phyloP scores from a whole-genome alignment of 2,797 vertebrate species.

The Aythya fuligula region DNA sequence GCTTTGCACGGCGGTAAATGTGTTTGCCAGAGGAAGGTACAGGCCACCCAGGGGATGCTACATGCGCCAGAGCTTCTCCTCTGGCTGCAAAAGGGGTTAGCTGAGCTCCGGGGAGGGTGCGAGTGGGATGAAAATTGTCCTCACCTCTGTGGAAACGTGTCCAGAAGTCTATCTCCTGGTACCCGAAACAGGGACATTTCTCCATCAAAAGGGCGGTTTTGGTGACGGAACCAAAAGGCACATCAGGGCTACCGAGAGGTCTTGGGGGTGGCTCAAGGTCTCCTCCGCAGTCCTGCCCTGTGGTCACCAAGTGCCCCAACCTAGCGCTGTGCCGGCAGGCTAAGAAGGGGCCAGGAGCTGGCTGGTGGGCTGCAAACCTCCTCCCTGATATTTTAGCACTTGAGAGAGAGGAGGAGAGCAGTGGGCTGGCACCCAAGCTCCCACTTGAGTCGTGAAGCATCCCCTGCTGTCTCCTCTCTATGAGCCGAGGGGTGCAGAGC shows the following conservation, averaged over 20 bases:
- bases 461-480: background rate
- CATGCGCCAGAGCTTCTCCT: background rate
- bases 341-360: background rate
- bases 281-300: background rate
- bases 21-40: background rate
- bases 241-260: background rate
- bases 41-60: background rate
- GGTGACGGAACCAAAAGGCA: background rate
- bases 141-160: background rate
- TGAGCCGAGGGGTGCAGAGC: no score
- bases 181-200: background rate
- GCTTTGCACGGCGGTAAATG: background rate
- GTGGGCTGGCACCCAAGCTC: background rate
- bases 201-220: background rate
- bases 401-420: background rate
- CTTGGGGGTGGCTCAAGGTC: background rate
- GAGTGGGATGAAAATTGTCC: background rate
- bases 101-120: background rate
- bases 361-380: background rate
- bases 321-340: background rate
- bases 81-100: background rate
- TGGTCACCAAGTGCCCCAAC: background rate
- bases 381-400: background rate
- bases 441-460: background rate
- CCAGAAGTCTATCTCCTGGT: background rate